phyloP scores from a whole-genome alignment of 2,888 invertebrate genomes.

The Magallana nippona region DNA sequence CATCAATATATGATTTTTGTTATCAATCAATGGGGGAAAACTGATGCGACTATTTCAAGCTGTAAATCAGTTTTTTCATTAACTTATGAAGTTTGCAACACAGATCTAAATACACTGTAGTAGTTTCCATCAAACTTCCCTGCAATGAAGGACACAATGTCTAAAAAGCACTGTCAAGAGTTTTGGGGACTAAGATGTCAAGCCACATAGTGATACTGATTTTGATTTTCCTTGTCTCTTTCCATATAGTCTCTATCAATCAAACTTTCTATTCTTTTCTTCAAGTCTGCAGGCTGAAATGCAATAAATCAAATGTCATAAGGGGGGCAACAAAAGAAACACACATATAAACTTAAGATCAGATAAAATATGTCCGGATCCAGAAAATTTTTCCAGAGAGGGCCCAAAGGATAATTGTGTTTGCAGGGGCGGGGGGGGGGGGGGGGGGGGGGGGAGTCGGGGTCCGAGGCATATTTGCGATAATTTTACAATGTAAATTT shows the following conservation, averaged over 20 bases:
- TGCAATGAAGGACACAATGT: not conserved
- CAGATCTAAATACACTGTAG: not conserved
- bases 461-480: too few relatives aligned
- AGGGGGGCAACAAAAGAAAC: not conserved
- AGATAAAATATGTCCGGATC: too few relatives aligned
- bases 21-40: too few relatives aligned
- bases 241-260: constrained; percentile 99
- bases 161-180: not conserved
- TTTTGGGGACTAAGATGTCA: constrained; percentile 81
- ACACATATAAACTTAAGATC: too few relatives aligned
- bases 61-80: too few relatives aligned
- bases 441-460: too few relatives aligned
- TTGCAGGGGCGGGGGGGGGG: too few relatives aligned
- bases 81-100: not conserved
- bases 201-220: constrained; percentile 99
- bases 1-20: too few relatives aligned
- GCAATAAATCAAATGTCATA: not conserved
- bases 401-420: too few relatives aligned
- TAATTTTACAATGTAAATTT: too few relatives aligned
- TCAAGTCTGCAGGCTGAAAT: constrained; percentile 95
- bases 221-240: constrained; percentile 97
- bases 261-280: constrained; percentile 98
- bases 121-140: not conserved
- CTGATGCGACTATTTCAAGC: too few relatives aligned
- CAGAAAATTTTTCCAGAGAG: too few relatives aligned